Conservation (phyloP, 2,888 invertebrate species). For the Leptinotarsa tumamoca region DNA sequence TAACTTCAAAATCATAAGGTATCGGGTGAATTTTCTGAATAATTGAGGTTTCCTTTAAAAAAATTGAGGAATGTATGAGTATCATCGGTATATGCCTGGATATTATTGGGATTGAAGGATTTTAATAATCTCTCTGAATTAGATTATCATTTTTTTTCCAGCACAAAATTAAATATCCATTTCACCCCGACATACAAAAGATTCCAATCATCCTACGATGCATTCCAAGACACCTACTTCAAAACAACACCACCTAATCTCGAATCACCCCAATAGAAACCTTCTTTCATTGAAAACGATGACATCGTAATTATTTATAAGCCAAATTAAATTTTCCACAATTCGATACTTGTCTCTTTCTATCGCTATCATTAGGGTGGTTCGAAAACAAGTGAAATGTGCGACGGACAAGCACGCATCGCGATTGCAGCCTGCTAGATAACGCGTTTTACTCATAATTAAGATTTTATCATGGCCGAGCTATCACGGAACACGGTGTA, state of each 20-base stretch:
- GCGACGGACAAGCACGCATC: constrained; percentile 63
- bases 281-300: constrained; percentile 32
- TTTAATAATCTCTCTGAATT: neutral
- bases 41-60: no score
- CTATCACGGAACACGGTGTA: constrained; percentile 63
- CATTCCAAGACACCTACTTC: constrained; percentile 32
- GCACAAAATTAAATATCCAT: neutral
- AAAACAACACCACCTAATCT: constrained; percentile 31
- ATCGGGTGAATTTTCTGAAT: no score
- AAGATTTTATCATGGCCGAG: constrained; percentile 63
- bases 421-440: constrained; percentile 65
- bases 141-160: neutral
- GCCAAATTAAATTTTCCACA: constrained; percentile 48
- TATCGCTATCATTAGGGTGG: constrained; percentile 40
- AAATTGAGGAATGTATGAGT: no score
- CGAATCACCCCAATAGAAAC: constrained; percentile 29
- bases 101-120: no score
- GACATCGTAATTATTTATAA: constrained; percentile 40
- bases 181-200: neutral
- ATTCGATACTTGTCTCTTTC: constrained; percentile 37
- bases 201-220: constrained; percentile 12
- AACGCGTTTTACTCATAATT: constrained; percentile 68
- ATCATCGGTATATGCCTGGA: no score
- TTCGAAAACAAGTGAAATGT: constrained; percentile 58
- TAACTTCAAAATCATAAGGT: no score